A percentile compares a stretch with the other conserved stretches of the same genome.
phyloP scores from a whole-genome alignment of 92 coral and sea anemone genomes.

The Phenganax subtilis region DNA sequence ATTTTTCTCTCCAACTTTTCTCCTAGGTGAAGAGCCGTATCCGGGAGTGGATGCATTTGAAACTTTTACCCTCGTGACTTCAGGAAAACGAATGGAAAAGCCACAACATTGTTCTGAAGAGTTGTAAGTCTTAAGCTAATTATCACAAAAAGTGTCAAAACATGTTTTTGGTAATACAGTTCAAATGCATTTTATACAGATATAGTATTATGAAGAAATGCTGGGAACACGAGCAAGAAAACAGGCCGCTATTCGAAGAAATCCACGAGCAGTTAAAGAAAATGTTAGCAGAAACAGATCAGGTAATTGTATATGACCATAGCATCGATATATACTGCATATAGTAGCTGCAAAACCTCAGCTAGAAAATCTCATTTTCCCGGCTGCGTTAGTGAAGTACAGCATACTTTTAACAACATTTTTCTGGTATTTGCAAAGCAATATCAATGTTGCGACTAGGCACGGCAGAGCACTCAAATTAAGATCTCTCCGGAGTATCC shows the following conservation, averaged over 20 bases:
- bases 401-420: too few species aligned
- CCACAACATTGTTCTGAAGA: constrained; percentile 60
- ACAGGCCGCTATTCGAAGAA: constrained; percentile 13
- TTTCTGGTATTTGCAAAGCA: too few species aligned
- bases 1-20: neutral
- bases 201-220: constrained; percentile 30
- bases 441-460: too few species aligned
- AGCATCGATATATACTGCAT: too few species aligned
- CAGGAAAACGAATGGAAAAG: constrained; percentile 49
- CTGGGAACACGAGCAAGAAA: constrained; percentile 27
- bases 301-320: neutral
- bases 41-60: constrained; percentile 35
- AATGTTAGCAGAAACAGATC: constrained; percentile 27
- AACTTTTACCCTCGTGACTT: constrained; percentile 30
- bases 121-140: constrained; percentile 41
- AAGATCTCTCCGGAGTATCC: too few species aligned
- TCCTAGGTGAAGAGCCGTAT: constrained; percentile 56
- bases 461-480: too few species aligned
- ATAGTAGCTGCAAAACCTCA: too few species aligned
- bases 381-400: too few species aligned
- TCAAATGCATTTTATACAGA: neutral
- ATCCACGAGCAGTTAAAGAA: constrained; percentile 19
- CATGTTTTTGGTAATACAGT: neutral
- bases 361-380: too few species aligned
- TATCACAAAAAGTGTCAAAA: too few species aligned